Base-by-base conservation (phyloP, 2,797 vertebrate species). In the Crocidura indochinensis region DNA sequence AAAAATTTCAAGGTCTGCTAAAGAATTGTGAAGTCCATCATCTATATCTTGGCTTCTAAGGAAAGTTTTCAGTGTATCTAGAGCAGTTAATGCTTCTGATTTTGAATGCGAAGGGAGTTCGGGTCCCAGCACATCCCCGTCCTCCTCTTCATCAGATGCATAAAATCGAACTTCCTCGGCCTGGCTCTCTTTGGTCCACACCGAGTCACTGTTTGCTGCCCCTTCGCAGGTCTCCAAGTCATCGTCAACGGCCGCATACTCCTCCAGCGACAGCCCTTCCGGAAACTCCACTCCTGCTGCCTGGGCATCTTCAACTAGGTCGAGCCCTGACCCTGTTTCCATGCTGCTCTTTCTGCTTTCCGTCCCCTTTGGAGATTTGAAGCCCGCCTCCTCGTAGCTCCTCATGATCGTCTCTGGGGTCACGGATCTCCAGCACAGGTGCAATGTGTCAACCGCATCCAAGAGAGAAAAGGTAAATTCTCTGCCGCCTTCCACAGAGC, bases 1-100 rank as follows among this genome's bases (percentile, higher is more conserved):
- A 96, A 97, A 98, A 94, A 96, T 96, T 88, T 98, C 98, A 85
- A 98, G 87, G 85, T 98, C 97, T 91, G 95, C 93, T 85, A 98
- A 87, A 71, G 97, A 97, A 92, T 96, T 15, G 0, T 96, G 94
- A 90, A 97, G 93, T 64, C 84, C 95, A n/a, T 97, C 91, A 83
- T 89, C 90, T 0, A 60, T 65, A 26, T 97, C 94, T 76, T 97
- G 97, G 95, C 95, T 94, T 96, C 95, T 89, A 72, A 98, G 95
- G 96, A 97, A 98, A 64, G 74, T 97, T 93, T 93, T 94, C 88
- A 98, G 96, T 4, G 96, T 97, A 78, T 95, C 94, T 91, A 98
- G 94, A 93, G 98, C 97, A 91, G 60, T 87, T 69, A 97, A 14
- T 69, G 97, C 97, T 65, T 98, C 97, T 2, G 51, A 92, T 96